Base-by-base conservation (phyloP, 1,140 invertebrate species). In the Macrocentrus cingulum region DNA sequence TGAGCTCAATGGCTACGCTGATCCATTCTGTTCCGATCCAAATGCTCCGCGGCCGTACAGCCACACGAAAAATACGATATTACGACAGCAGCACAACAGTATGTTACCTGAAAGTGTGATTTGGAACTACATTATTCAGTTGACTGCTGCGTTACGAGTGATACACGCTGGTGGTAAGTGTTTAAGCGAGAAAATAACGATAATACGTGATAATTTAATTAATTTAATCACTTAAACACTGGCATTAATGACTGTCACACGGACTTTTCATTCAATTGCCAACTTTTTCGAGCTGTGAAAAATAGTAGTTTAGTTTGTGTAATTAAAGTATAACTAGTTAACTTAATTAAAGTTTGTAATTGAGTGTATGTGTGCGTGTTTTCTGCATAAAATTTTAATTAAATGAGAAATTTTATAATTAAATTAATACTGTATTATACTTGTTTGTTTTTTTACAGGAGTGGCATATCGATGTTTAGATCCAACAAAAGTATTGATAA, bases 41-140 rank as follows among this genome's bases (percentile, higher is more conserved):
- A 87, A 89, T 65, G 89, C 88, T n/a, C 91, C 89, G 1, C 77
- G 87, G 22, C 89, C 89, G 1, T 91, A 90, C 69, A 91, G 89
- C 71, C 91, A 92, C 74, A 90, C 90, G 77, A 92, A 91, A 79
- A 92, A 91, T 75, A 85, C 85, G 8, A 83, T 89, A 62, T 76
- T 90, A 3, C 70, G 85, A 70, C 84, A 90, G 77, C 79, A 88
- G 76, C 80, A 90, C 79, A 77, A 83, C 82, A 70, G 83, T 80
- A 84, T 92, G 78, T 81, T 98, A 52, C 90, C 95, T 0, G 97
- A 98, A 75, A 88, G 87, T 56, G 85, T 93, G 36, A 89, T 99
- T 58, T 99, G 97, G 96, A 91, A 90, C 60, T 95, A 97, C 61
- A 88, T 98, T 19, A 94, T 98, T 65, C 96, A 99, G 80, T 81